phyloP scores from a whole-genome alignment of 2,888 invertebrate species.

The Lepidocyrtoides sp. region DNA sequence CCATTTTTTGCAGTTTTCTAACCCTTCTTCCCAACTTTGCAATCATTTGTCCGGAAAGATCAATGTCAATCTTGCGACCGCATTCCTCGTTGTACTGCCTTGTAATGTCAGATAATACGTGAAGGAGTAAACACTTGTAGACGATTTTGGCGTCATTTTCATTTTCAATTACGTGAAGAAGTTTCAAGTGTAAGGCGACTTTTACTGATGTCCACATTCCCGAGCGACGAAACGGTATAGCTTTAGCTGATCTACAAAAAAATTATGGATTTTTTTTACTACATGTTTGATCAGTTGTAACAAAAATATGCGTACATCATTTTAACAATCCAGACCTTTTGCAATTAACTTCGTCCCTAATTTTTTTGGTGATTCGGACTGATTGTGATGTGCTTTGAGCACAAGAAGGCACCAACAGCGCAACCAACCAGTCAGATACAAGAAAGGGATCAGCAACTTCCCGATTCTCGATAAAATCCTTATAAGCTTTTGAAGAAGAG shows the following conservation, averaged over 20 bases:
- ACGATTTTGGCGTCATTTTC: conserved; percentile 46
- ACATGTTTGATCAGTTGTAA: no score
- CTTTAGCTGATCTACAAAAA: background rate
- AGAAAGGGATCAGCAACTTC: conserved; percentile 55
- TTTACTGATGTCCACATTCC: conserved; percentile 65
- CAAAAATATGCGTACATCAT: no score
- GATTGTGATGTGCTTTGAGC: background rate
- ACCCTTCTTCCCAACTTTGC: conserved; percentile 62
- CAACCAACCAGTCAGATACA: conserved; percentile 58
- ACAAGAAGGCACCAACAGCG: conserved; percentile 20
- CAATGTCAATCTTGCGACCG: background rate
- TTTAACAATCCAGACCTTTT: no score
- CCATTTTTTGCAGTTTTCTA: conserved; percentile 57
- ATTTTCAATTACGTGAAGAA: conserved; percentile 37
- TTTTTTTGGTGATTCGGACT: conserved; percentile 53
- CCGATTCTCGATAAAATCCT: conserved; percentile 40
- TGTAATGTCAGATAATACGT: conserved; percentile 1
- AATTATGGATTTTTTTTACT: no score
- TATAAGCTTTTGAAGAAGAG: conserved; percentile 19
- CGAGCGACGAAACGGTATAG: conserved; percentile 65
- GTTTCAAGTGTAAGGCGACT: conserved; percentile 45
- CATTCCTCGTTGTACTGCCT: conserved; percentile 3
- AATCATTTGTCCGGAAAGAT: conserved; percentile 52
- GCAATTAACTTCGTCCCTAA: conserved; percentile 54
- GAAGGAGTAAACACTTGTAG: conserved; percentile 60